Evolutionary conservation across 1,140 invertebrate genomes (phyloP).

Genomic region (Plutomurus gul): DNA sequence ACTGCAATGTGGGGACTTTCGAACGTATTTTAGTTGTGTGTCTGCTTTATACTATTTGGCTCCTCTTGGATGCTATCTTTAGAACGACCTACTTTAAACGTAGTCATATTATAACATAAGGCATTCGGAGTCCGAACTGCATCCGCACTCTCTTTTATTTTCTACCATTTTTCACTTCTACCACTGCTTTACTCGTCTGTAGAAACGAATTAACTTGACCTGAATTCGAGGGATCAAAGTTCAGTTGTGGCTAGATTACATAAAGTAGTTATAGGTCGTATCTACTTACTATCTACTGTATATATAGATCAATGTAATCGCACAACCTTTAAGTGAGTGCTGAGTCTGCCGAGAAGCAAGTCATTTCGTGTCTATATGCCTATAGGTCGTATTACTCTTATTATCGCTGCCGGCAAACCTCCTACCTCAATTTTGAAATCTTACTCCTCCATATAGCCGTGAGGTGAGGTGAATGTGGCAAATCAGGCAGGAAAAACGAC

Average conservation of each 20-base stretch:
- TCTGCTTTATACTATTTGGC: background rate
- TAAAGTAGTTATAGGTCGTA: background rate
- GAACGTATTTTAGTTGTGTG: background rate
- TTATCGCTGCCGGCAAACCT: too few relatives aligned
- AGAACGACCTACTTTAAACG: slow-evolving; percentile 31
- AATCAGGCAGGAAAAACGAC: too few relatives aligned
- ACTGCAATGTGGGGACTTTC: background rate
- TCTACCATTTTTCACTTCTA: background rate
- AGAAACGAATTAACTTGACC: slow-evolving; percentile 3
- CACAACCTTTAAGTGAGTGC: too few relatives aligned
- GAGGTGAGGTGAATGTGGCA: too few relatives aligned
- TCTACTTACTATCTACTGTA: too few relatives aligned
- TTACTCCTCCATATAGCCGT: too few relatives aligned
- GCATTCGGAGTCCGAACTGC: background rate
- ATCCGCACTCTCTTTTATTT: background rate
- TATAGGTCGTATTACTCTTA: too few relatives aligned
- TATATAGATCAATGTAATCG: too few relatives aligned
- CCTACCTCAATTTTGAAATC: too few relatives aligned
- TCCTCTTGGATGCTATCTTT: slow-evolving; percentile 9
- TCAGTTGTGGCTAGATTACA: background rate
- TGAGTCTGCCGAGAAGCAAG: too few relatives aligned
- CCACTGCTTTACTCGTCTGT: background rate
- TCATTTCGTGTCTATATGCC: too few relatives aligned
- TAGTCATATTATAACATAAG: background rate
- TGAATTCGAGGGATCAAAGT: background rate